Evolutionary conservation across 1,140 invertebrate genomes (phyloP).

Genomic region (Sinella curviseta): DNA sequence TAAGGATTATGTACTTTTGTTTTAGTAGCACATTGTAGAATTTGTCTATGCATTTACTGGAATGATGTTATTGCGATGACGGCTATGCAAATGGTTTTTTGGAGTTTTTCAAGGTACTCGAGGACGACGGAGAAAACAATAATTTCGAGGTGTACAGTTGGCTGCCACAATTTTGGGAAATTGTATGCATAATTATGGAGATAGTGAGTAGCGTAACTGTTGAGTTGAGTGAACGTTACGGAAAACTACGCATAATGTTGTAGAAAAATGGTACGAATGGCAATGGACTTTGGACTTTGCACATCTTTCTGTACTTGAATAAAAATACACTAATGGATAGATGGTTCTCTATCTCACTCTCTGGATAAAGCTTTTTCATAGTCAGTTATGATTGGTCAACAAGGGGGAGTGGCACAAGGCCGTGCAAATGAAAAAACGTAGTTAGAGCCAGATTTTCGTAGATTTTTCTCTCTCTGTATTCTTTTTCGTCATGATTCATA

Average conservation of each 20-base stretch:
- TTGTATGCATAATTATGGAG: too few relatives aligned
- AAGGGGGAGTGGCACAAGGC: background rate
- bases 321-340: background rate
- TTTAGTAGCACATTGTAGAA: too few relatives aligned
- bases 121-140: too few relatives aligned
- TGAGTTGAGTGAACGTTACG: background rate
- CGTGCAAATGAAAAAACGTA: background rate
- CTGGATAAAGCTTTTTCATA: background rate
- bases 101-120: too few relatives aligned
- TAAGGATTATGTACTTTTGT: too few relatives aligned
- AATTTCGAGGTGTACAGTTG: too few relatives aligned
- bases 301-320: background rate
- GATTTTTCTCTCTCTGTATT: background rate
- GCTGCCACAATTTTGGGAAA: too few relatives aligned
- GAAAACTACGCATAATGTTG: background rate
- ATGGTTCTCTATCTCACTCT: too few relatives aligned
- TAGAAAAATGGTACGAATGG: background rate
- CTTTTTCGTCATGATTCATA: background rate
- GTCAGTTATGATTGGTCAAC: background rate
- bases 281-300: background rate
- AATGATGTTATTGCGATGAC: too few relatives aligned
- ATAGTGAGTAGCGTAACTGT: background rate
- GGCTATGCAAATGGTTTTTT: too few relatives aligned
- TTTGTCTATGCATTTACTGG: too few relatives aligned
- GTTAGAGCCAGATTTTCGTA: background rate